A percentile compares a stretch with the other conserved stretches of the same genome.
Evolutionary conservation across 2,888 invertebrate species (phyloP).

Genomic region (Sarcophaga rosellei): DNA sequence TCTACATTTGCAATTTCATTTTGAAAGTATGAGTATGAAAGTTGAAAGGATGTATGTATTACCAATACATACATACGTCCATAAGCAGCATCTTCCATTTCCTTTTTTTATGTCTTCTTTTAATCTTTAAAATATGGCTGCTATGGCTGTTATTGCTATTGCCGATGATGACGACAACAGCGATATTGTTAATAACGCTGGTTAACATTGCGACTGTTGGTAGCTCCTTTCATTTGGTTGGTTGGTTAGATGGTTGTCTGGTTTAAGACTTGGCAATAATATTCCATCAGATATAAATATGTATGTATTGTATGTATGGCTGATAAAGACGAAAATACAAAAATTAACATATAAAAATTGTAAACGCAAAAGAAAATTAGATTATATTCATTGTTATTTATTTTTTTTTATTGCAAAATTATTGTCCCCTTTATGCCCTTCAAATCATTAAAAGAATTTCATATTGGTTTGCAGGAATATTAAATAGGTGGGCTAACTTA

Average conservation of each 20-base stretch:
- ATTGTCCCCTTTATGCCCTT: too few relatives aligned
- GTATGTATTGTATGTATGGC: too few relatives aligned
- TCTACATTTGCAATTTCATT: background rate
- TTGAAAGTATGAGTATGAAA: background rate
- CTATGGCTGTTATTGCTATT: constrained; percentile 13
- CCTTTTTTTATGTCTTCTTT: constrained; percentile 51
- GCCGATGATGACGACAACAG: constrained; percentile 67
- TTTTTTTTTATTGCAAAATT: too few relatives aligned
- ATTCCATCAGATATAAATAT: constrained; percentile 44
- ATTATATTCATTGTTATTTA: background rate
- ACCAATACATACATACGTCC: too few relatives aligned
- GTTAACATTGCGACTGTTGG: constrained; percentile 31
- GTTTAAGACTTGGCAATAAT: constrained; percentile 45
- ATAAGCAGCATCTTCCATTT: constrained; percentile 54
- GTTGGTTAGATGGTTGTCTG: background rate
- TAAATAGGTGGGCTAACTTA: too few relatives aligned
- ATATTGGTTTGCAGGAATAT: too few relatives aligned
- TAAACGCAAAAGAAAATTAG: constrained; percentile 42
- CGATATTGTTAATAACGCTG: background rate
- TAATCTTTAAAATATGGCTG: constrained; percentile 73
- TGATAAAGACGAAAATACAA: constrained; percentile 12
- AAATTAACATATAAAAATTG: constrained; percentile 27
- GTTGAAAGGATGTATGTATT: background rate
- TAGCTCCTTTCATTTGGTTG: constrained; percentile 6
- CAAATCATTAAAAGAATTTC: too few relatives aligned